Evolutionary conservation across 2,113 vertebrate genomes (phyloP).

Genomic region (Ciconia stormi): DNA sequence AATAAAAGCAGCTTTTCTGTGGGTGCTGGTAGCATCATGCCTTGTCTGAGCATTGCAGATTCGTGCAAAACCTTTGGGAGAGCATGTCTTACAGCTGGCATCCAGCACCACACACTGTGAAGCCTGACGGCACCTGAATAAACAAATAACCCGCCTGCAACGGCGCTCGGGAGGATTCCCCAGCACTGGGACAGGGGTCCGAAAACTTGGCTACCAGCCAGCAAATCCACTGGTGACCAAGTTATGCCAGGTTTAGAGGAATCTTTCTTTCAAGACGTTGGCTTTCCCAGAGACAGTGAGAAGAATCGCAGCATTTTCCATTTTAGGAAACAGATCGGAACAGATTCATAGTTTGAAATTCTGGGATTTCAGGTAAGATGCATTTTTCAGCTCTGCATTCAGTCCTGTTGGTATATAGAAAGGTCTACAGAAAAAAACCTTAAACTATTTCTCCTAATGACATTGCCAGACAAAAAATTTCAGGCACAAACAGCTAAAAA

Average conservation of each 20-base stretch:
- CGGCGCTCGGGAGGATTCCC: not conserved
- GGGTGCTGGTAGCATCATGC: not conserved
- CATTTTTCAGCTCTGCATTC: not conserved
- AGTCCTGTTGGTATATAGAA: not conserved
- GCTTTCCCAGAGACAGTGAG: not conserved
- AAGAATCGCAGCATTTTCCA: not conserved
- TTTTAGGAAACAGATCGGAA: not conserved
- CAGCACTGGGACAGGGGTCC: not conserved
- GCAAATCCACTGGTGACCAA: not conserved
- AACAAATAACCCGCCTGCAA: too few relatives aligned
- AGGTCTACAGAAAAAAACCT: not conserved
- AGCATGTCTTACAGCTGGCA: not conserved
- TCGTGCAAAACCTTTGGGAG: not conserved
- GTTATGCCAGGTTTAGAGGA: not conserved
- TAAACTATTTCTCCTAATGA: not conserved
- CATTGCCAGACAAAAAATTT: not conserved
- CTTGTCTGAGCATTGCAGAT: not conserved
- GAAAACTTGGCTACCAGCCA: not conserved
- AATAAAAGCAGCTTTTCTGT: not conserved
- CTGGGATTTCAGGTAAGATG: not conserved
- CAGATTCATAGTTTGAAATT: not conserved
- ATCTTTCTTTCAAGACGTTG: not conserved
- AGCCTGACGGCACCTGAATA: too few relatives aligned
- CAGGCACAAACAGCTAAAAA: not conserved
- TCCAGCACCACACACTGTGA: not conserved